Evolutionary conservation across 2,113 vertebrate genomes (phyloP).

Genomic region (Atrichornis clamosus): DNA sequence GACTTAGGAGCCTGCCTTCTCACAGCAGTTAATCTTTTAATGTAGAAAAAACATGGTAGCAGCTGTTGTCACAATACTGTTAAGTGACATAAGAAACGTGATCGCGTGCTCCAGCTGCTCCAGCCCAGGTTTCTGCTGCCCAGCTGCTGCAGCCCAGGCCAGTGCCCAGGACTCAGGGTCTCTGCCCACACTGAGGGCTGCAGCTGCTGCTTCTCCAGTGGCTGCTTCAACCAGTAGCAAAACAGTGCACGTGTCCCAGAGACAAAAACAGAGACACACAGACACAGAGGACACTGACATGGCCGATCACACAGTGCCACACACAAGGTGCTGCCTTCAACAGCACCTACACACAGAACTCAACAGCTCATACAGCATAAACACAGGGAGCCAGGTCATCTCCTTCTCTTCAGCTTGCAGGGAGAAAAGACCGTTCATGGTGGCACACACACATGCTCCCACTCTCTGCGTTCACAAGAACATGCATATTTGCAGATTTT

Average conservation of each 20-base stretch:
- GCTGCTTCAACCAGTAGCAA: background rate
- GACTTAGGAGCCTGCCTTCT: background rate
- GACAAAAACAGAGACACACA: background rate
- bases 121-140: background rate
- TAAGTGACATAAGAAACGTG: background rate
- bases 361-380: background rate
- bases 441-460: background rate
- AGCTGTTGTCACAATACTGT: background rate
- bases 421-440: background rate
- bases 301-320: background rate
- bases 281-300: background rate
- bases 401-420: background rate
- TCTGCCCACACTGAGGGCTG: background rate
- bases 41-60: background rate
- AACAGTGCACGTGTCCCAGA: background rate
- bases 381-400: background rate
- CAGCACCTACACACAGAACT: background rate
- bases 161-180: fast-evolving
- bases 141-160: background rate
- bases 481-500: fast-evolving
- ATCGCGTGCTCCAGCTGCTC: background rate
- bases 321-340: background rate
- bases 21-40: background rate
- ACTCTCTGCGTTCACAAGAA: background rate
- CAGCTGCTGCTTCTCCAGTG: background rate